Base-by-base conservation (phyloP, 2,113 vertebrate genomes). In the Macroglossus sobrinus region DNA sequence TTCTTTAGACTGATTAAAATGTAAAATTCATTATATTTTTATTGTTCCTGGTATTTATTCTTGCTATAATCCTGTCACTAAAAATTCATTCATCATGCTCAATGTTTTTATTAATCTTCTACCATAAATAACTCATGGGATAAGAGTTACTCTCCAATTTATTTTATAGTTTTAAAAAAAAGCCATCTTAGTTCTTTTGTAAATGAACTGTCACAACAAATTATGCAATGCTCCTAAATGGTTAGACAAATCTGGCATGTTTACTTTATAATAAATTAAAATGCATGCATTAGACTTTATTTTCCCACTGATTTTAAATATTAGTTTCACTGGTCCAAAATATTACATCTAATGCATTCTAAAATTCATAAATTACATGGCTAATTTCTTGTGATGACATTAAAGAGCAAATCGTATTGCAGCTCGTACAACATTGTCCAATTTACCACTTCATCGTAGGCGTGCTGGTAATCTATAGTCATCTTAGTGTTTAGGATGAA, bases 101-200 rank as follows among this genome's bases (percentile, higher is more conserved):
- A 90, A 64, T 93, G 92, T 94, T 98, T 97, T 93, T 94, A 92
- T 97, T 96, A 97, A 96, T 92, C 28, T 89, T 97, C 76, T n/a
- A 78, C 68, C 26, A 66, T 91, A 96, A 95, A 96, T 97, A 89
- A 79, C 92, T 95, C 82, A 63, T 35, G 59, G 88, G 91, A 90
- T 84, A 86, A 97, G 80, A 91, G 4, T 55, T 59, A 82, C 43
- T 86, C 85, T 76, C 0, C 8, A 96, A 2, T 91, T 96, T 86
- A 35, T 55, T 97, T 89, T 97, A 98, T 85, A 82, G 61, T 57
- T 96, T 96, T 82, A 80, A 57, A 71, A 61, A 95, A 66, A 90
- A 86, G 9, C 8, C 33, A 91, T 12, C 35, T 43, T 35, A 1
- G 3, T 43, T 92, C 85, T 97, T 97, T 95, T 24, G 2, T 78